Evolutionary conservation across 1,140 invertebrate genomes (phyloP).

Genomic region (Leptopilina clavipes): DNA sequence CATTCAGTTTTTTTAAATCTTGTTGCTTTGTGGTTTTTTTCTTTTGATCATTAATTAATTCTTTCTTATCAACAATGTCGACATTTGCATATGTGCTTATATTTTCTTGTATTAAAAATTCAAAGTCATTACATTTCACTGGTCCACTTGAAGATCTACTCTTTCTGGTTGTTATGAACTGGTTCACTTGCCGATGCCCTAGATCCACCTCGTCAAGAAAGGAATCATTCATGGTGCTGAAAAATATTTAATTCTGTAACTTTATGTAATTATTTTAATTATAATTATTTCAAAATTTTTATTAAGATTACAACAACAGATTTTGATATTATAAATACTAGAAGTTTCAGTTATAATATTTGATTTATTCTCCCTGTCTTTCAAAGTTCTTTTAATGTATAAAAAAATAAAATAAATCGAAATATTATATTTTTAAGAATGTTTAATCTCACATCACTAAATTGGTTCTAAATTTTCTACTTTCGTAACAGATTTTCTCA

Average conservation of each 20-base stretch:
- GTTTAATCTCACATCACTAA: too few relatives aligned
- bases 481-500: too few relatives aligned
- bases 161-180: slow-evolving; percentile 53
- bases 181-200: slow-evolving; percentile 38
- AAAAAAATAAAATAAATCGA: too few relatives aligned
- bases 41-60: neutral
- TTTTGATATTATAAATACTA: too few relatives aligned
- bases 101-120: neutral
- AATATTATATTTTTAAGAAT: too few relatives aligned
- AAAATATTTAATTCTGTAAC: neutral
- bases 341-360: too few relatives aligned
- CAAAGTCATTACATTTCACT: slow-evolving; percentile 39
- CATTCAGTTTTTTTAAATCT: slow-evolving; percentile 33
- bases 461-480: too few relatives aligned
- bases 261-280: too few relatives aligned
- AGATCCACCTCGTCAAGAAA: slow-evolving; percentile 64
- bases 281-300: too few relatives aligned
- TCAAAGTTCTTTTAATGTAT: too few relatives aligned
- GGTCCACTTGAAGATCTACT: slow-evolving; percentile 29
- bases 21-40: slow-evolving; percentile 20
- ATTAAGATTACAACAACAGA: too few relatives aligned
- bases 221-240: slow-evolving; percentile 65
- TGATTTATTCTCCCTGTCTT: too few relatives aligned
- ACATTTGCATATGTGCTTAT: slow-evolving; percentile 22
- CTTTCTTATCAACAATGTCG: neutral